Evolutionary conservation across 2,888 invertebrate genomes (phyloP).

Genomic region (Eudemis profundana): DNA sequence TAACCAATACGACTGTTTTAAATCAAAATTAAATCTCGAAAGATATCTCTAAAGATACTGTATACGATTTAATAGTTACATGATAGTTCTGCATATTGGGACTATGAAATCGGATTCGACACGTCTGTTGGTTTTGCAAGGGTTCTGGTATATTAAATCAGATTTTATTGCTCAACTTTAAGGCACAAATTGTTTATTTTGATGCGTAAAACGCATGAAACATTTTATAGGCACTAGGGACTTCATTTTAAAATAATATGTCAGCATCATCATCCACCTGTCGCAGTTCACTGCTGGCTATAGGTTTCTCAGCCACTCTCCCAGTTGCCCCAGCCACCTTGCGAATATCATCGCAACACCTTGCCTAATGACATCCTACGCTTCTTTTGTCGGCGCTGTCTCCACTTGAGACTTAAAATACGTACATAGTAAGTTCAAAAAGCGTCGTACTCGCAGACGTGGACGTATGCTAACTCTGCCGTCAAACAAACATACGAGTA

Average conservation of each 20-base stretch:
- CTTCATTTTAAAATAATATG: not conserved
- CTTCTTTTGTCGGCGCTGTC: no score
- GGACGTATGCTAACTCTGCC: conserved; percentile 66
- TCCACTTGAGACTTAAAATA: not conserved
- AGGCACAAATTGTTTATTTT: conserved; percentile 22
- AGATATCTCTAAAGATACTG: conserved; percentile 18
- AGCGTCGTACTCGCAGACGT: conserved; percentile 48
- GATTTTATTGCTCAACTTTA: conserved; percentile 18
- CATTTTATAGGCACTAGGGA: conserved; percentile 2
- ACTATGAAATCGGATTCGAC: conserved; percentile 28
- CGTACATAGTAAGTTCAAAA: not conserved
- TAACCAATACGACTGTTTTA: not conserved
- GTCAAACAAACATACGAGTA: conserved; percentile 68
- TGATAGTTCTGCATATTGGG: conserved; percentile 29
- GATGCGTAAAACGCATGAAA: not conserved
- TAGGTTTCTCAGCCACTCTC: no score
- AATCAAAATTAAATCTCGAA: not conserved
- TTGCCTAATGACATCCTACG: no score
- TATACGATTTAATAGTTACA: conserved; percentile 5
- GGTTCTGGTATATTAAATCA: conserved; percentile 14
- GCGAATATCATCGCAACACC: no score
- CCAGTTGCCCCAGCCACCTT: no score
- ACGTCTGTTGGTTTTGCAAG: conserved; percentile 27
- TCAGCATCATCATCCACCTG: no score
- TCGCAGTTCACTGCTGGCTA: no score